Evolutionary conservation across 2,113 vertebrate species (phyloP).

Genomic region (Erythrocercus mccallii): DNA sequence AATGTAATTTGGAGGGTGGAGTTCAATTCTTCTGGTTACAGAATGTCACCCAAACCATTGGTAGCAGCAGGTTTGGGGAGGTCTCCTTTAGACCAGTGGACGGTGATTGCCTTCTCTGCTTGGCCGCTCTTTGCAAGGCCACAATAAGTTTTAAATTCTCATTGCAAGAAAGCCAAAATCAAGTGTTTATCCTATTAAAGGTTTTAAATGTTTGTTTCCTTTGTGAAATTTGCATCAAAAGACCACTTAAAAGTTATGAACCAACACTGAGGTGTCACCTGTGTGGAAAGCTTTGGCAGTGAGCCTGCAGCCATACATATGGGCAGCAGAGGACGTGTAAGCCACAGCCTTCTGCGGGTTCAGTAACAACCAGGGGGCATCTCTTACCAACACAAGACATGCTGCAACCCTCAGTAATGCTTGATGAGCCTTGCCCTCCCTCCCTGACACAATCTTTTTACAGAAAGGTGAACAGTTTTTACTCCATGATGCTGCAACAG

Average conservation of each 20-base stretch:
- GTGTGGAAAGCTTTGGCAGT: background rate
- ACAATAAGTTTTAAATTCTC: background rate
- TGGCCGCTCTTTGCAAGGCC: background rate
- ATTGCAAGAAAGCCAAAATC: background rate
- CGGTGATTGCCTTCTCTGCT: background rate
- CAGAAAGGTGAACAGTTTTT: background rate
- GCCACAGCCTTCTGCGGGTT: background rate
- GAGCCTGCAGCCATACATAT: fast-evolving
- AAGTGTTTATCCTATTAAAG: background rate
- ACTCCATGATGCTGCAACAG: background rate
- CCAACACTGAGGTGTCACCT: fast-evolving
- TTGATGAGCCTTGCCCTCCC: background rate
- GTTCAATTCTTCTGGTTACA: background rate
- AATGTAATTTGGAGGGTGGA: background rate
- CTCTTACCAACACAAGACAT: background rate
- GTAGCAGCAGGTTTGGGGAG: background rate
- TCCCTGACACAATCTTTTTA: background rate
- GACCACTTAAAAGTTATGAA: background rate
- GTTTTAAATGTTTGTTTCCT: background rate
- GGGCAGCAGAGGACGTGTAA: background rate
- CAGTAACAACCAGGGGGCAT: background rate
- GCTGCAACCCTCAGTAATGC: background rate
- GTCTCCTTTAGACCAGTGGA: background rate
- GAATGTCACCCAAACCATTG: background rate
- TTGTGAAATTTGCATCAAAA: background rate